These are phyloP conservation scores for Nemotelus pantherinus DNA, from an alignment of 2,888 invertebrate species.

Conservation along the genomic window DNA sequence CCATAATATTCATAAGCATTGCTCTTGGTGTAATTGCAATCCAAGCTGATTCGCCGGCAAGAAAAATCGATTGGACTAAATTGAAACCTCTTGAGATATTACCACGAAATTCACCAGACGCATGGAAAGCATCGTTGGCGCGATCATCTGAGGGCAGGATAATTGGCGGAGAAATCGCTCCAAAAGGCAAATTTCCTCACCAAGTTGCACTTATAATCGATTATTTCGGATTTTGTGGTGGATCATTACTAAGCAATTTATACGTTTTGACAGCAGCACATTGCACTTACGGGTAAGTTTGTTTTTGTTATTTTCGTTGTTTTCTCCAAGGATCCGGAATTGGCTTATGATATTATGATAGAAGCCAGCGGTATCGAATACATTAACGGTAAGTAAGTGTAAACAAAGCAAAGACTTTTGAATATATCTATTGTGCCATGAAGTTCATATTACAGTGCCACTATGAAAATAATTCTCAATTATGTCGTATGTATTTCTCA, in stretches of 20 bases:
- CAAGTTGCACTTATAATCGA: slow-evolving; percentile 23
- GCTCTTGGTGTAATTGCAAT: background rate
- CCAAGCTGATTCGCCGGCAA: background rate
- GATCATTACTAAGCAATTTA: slow-evolving; percentile 7
- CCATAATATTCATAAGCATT: background rate
- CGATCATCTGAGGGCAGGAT: background rate
- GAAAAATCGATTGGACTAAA: slow-evolving; percentile 20
- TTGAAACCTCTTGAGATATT: background rate
- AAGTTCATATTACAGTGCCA: too few relatives aligned
- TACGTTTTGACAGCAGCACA: slow-evolving; percentile 35
- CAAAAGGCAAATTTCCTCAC: slow-evolving; percentile 10
- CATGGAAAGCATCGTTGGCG: background rate
- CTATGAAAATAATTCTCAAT: too few relatives aligned
- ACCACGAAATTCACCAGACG: background rate
- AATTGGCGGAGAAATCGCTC: slow-evolving; percentile 7
- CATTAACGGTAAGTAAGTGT: too few relatives aligned
- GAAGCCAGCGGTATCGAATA: too few relatives aligned
- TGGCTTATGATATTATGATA: too few relatives aligned
- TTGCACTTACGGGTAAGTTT: slow-evolving; percentile 26
- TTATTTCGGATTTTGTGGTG: slow-evolving; percentile 11
- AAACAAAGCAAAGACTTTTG: too few relatives aligned
- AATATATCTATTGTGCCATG: too few relatives aligned
- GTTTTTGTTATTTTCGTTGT: background rate
- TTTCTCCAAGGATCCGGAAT: too few relatives aligned
- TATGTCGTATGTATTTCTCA: too few relatives aligned